A percentile compares a stretch with the other conserved stretches of the same genome.
These are phyloP conservation scores for Callithrix jacchus DNA, from an alignment of 2,113 vertebrate genomes.

Conservation along the genomic window DNA sequence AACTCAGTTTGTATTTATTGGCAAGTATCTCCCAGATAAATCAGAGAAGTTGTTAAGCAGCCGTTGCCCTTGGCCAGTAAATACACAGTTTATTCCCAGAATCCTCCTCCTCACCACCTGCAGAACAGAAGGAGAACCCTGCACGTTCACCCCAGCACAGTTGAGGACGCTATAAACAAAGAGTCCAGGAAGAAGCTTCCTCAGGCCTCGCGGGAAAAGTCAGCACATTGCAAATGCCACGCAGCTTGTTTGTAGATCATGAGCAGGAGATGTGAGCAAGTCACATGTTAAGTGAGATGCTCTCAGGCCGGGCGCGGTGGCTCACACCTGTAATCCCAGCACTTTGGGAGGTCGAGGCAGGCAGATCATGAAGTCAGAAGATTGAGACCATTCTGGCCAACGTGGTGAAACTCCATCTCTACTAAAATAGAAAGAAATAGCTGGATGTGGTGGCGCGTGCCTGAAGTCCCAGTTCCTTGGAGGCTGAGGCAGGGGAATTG, in stretches of 20 bases:
- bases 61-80: not conserved
- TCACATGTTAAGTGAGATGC: not conserved
- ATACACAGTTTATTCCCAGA: conserved; percentile 17
- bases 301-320: not conserved
- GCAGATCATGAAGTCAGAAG: too few relatives aligned
- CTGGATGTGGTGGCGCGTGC: too few relatives aligned
- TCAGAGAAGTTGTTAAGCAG: conserved; percentile 49
- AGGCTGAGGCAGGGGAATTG: too few relatives aligned
- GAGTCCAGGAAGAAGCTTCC: not conserved
- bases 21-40: not conserved
- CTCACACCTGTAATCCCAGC: too few relatives aligned
- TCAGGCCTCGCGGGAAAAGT: not conserved
- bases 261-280: not conserved
- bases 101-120: conserved; percentile 53
- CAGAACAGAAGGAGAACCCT: conserved; percentile 33
- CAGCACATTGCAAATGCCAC: not conserved
- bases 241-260: not conserved
- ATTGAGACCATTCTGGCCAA: too few relatives aligned
- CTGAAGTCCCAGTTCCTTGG: too few relatives aligned
- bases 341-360: too few relatives aligned
- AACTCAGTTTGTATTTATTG: conserved; percentile 33
- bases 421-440: too few relatives aligned
- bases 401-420: too few relatives aligned
- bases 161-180: not conserved
- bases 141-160: not conserved